Conservation (phyloP, 2,113 vertebrate genomes). For the Odontophorus gujanensis region DNA sequence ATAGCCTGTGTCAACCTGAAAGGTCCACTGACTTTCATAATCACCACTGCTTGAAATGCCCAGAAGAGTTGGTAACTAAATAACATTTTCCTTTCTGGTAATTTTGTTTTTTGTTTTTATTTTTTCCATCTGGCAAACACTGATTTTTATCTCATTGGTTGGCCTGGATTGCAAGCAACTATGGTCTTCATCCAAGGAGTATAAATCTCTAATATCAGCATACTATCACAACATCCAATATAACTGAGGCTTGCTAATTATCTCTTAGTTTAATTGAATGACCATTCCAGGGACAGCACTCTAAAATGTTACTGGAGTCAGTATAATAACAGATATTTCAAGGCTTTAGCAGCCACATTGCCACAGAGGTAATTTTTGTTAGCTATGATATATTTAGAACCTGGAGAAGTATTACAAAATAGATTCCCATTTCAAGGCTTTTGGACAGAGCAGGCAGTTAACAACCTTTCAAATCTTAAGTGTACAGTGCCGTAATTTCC, state of each 20-base stretch:
- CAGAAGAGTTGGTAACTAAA: conserved; percentile 8
- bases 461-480: conserved; percentile 45
- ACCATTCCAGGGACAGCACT: neutral
- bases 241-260: conserved; percentile 13
- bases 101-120: neutral
- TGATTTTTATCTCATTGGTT: conserved; percentile 15
- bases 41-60: neutral
- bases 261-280: neutral
- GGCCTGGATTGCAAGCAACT: neutral
- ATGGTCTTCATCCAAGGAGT: conserved; percentile 6
- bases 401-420: conserved; percentile 3
- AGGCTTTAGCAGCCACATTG: conserved; percentile 11
- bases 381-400: conserved; percentile 53
- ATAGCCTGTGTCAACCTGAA: neutral
- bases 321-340: conserved; percentile 28
- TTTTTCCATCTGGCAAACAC: neutral
- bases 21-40: neutral
- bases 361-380: conserved; percentile 24
- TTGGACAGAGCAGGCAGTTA: conserved; percentile 37
- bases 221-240: neutral
- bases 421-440: conserved; percentile 39
- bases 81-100: neutral
- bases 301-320: conserved; percentile 35
- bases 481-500: conserved; percentile 30
- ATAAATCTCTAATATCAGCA: conserved; percentile 41